A percentile compares a stretch with the other conserved stretches of the same genome.
Evolutionary conservation across 2,797 vertebrate genomes (phyloP).

Genomic region (Discoglossus pictus): DNA sequence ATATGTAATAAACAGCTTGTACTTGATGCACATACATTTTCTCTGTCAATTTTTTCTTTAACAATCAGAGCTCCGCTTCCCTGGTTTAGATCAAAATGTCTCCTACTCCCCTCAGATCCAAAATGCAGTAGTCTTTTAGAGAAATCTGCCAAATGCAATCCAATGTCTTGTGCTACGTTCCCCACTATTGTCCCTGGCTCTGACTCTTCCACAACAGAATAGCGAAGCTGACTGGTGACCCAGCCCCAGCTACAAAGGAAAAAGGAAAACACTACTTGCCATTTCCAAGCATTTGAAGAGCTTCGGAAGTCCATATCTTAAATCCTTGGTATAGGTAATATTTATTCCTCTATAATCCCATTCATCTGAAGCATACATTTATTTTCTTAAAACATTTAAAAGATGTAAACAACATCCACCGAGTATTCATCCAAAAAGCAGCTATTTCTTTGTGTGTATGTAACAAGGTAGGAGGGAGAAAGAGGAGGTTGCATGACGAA

Average conservation of each 20-base stretch:
- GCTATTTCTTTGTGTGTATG: slow-evolving; percentile 69
- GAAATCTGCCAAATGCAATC: slow-evolving; percentile 67
- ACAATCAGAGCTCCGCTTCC: slow-evolving; percentile 66
- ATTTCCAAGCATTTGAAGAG: slow-evolving; percentile 76
- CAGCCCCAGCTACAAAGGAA: slow-evolving; percentile 66
- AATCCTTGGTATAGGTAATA: slow-evolving; percentile 53
- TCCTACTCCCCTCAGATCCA: slow-evolving; percentile 75
- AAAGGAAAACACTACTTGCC: slow-evolving; percentile 85
- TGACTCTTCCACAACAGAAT: slow-evolving; percentile 30
- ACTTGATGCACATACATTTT: slow-evolving; percentile 61
- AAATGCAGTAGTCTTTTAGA: slow-evolving; percentile 77
- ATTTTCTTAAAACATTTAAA: too few species aligned
- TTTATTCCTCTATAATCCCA: slow-evolving; percentile 57
- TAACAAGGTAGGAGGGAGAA: too few species aligned
- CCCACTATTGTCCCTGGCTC: slow-evolving; percentile 22
- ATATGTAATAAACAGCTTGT: slow-evolving; percentile 62
- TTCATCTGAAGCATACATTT: too few species aligned
- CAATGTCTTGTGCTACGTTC: slow-evolving; percentile 25
- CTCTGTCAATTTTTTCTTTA: slow-evolving; percentile 31
- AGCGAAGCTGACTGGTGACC: slow-evolving; percentile 17
- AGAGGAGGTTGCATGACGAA: neutral
- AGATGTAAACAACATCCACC: slow-evolving; percentile 67
- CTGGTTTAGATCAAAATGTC: slow-evolving; percentile 85
- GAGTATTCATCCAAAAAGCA: too few species aligned
- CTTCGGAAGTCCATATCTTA: slow-evolving; percentile 65